phyloP scores from a whole-genome alignment of 2,888 invertebrate species.

The Leucophora obtusa region DNA sequence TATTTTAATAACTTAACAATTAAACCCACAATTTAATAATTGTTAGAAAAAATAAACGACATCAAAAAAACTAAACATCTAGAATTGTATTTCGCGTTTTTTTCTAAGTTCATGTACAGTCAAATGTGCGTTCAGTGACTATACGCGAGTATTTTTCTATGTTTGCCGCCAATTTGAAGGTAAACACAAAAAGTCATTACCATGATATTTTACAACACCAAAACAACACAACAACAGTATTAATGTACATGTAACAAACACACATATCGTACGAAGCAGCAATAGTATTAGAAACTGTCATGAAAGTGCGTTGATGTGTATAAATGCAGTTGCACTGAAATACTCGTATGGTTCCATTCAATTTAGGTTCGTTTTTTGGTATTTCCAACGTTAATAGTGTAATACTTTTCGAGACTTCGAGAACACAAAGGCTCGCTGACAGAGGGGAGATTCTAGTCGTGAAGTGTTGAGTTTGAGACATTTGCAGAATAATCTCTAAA shows the following conservation, averaged over 20 bases:
- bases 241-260: background rate
- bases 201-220: constrained; percentile 33
- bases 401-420: background rate
- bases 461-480: background rate
- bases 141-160: constrained; percentile 41
- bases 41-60: background rate
- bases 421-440: background rate
- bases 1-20: constrained; percentile 62
- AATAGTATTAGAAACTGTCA: background rate
- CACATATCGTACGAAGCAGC: background rate
- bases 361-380: constrained; percentile 12
- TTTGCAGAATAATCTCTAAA: constrained; percentile 24
- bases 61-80: background rate
- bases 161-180: constrained; percentile 58
- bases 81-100: constrained; percentile 11
- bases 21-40: constrained; percentile 67
- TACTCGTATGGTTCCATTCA: constrained; percentile 14
- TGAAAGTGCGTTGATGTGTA: constrained; percentile 26
- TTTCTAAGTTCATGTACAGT: constrained; percentile 57
- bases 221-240: background rate
- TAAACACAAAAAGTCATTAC: constrained; percentile 62
- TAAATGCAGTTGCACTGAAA: background rate
- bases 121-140: constrained; percentile 61
- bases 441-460: background rate
- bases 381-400: background rate